phyloP scores from a whole-genome alignment of 2,888 invertebrate genomes.

The Tigriopus californicus region DNA sequence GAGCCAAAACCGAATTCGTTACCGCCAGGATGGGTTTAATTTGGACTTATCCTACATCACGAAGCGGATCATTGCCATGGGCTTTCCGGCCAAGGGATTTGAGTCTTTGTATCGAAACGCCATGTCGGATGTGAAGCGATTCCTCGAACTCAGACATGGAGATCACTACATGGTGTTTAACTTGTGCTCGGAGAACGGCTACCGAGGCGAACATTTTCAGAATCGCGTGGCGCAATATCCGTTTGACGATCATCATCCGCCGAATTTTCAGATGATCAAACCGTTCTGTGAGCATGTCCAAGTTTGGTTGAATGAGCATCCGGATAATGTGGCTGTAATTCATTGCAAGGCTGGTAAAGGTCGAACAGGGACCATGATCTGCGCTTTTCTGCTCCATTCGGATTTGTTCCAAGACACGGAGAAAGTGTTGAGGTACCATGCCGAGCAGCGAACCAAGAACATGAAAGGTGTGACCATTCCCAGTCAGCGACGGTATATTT shows the following conservation, averaged over 20 bases:
- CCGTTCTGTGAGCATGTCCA: constrained; percentile 87
- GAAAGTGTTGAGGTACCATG: constrained; percentile 78
- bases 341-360: constrained; percentile 99
- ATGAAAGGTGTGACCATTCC: constrained; percentile 93
- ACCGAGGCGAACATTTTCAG: constrained; percentile 62
- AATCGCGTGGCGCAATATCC: constrained; percentile 60
- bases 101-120: constrained; percentile 92
- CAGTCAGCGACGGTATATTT: constrained; percentile 70
- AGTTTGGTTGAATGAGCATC: constrained; percentile 55
- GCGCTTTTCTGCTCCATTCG: constrained; percentile 75
- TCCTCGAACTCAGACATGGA: constrained; percentile 77
- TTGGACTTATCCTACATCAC: constrained; percentile 87
- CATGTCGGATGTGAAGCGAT: constrained; percentile 82
- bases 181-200: constrained; percentile 60
- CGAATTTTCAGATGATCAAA: constrained; percentile 70
- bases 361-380: constrained; percentile 72
- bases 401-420: constrained; percentile 46
- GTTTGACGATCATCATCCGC: constrained; percentile 95
- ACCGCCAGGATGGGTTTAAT: constrained; percentile 84
- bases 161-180: constrained; percentile 96
- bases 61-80: constrained; percentile 94
- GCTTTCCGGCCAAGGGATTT: constrained; percentile 83
- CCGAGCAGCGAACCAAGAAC: constrained; percentile 69
- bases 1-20: constrained; percentile 81
- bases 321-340: constrained; percentile 74